Evolutionary conservation across 2,113 vertebrate species (phyloP), one percentile per base, ranked within the genome.

Genomic region (Ceyx melanurus): DNA sequence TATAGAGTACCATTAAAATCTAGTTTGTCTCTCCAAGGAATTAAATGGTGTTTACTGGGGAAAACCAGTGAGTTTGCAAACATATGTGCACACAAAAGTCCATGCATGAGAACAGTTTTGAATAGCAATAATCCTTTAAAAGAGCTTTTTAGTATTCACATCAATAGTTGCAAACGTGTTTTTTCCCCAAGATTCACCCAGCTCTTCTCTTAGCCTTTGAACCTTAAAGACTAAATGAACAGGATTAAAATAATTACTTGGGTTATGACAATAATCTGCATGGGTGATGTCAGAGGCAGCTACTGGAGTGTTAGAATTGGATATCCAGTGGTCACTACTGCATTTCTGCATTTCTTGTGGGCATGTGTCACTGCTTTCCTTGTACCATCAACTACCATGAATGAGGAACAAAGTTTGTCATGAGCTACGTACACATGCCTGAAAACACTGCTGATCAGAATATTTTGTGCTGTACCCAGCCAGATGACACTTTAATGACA

Each of bases 161-260:
- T 9, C 51, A 35, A 22, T 26, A 61, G 20, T 45, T 58, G 9
- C 25, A 43, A 84, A 28, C 18, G 13, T 1, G 33, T 65, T 80
- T 29, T 64, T 23, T 78, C 72, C 72, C 64, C n/a, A 72, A 71
- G 31, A 78, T 68, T 35, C 18, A 81, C 1, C 28, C 16, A 95
- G 48, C 40, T 84, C 60, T 85, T 28, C 80, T 89, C 37, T 68
- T 94, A 71, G 57, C 56, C 80, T 93, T 96, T 92, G 76, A 95
- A 80, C 43, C 60, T 86, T 66, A 51, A 60, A 74, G 92, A 64
- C 29, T 74, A 82, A 74, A 71, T 56, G 65, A 93, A 71, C 56
- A 82, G 11, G 33, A 74, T 61, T 88, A 72, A 82, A 94, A 86
- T 57, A 94, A 84, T 62, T 26, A 67, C 64, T 92, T 65, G n/a